Percentiles rank a stretch among this genome's conserved stretches.
These are phyloP conservation scores for Reticulitermes lucifugus DNA, from an alignment of 2,888 invertebrate genomes.

Conservation along the genomic window DNA sequence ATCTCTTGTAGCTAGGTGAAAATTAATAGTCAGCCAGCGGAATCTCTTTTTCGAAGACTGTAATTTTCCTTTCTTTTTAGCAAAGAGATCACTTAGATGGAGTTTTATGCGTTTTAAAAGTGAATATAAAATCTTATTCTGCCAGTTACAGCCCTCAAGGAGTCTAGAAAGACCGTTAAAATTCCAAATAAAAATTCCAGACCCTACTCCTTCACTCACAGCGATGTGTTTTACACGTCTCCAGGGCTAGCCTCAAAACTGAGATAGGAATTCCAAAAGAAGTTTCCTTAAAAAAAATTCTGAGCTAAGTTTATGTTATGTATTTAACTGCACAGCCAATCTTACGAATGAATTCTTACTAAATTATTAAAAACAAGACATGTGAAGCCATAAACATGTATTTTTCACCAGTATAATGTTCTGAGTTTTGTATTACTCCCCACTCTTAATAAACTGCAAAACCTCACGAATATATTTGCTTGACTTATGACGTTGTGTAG, in stretches of 20 bases:
- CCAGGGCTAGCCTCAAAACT: neutral
- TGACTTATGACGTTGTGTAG: no score
- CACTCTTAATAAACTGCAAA: no score
- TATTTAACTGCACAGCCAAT: no score
- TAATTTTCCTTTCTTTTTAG: neutral
- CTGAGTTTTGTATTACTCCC: no score
- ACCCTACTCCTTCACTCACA: neutral
- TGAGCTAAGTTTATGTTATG: no score
- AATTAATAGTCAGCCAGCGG: neutral
- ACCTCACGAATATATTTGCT: no score
- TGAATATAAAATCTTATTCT: neutral
- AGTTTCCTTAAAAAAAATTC: neutral
- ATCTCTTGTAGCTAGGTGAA: neutral
- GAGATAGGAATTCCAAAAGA: neutral
- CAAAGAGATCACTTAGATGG: neutral
- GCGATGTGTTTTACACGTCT: neutral
- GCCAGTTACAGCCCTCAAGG: neutral
- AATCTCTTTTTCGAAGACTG: neutral
- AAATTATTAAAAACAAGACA: no score
- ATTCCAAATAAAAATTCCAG: neutral
- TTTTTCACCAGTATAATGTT: no score
- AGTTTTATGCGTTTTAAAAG: neutral
- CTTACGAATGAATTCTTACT: no score
- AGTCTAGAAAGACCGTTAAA: neutral
- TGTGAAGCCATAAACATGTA: no score